Evolutionary conservation across 1,140 invertebrate genomes (phyloP).

Genomic region (Acyrthosiphon pisum): DNA sequence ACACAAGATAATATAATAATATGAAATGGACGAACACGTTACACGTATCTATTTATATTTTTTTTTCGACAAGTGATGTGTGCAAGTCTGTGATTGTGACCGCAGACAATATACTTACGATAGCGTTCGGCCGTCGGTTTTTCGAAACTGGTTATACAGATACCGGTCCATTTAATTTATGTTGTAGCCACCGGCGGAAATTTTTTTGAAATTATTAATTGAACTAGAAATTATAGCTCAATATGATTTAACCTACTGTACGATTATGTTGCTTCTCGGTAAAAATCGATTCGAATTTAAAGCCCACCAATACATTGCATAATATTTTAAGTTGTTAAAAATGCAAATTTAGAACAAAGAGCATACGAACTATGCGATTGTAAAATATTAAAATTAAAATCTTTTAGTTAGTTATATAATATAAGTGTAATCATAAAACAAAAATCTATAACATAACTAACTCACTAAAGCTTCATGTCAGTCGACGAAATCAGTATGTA

Average conservation of each 20-base stretch:
- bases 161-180: slow-evolving; percentile 12
- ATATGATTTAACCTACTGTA: neutral
- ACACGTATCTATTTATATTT: neutral
- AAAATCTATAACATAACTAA: neutral
- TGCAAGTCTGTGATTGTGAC: neutral
- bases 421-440: neutral
- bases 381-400: neutral
- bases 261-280: neutral
- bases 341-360: neutral
- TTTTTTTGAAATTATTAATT: slow-evolving; percentile 20
- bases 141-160: neutral
- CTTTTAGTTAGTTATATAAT: neutral
- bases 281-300: neutral
- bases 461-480: neutral
- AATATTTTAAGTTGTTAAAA: neutral
- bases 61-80: neutral
- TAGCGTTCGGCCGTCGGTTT: neutral
- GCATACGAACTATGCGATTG: neutral
- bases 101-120: neutral
- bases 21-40: neutral
- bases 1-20: neutral
- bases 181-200: neutral
- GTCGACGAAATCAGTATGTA: neutral
- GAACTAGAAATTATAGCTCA: neutral
- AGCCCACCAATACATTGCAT: neutral